Percentiles rank a stretch among this genome's conserved stretches.
phyloP scores from a whole-genome alignment of 2,113 vertebrate species.

The Neolamprologus falcicula region DNA sequence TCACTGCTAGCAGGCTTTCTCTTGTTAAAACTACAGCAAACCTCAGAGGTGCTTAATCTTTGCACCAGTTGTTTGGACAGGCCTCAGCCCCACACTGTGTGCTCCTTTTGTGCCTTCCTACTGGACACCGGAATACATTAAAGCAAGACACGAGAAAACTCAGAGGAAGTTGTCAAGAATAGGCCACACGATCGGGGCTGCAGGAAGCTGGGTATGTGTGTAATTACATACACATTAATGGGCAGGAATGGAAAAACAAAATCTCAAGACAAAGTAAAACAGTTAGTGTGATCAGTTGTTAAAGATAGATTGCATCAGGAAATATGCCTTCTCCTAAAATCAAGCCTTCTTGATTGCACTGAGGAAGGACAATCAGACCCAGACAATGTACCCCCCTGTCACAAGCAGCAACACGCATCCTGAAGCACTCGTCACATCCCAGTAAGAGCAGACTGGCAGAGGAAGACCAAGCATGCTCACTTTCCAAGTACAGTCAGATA shows the following conservation, averaged over 20 bases:
- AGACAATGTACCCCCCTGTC: conserved; percentile 35
- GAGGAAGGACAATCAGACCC: conserved; percentile 52
- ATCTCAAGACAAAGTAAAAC: conserved; percentile 6
- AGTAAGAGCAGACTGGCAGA: conserved; percentile 18
- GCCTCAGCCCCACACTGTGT: neutral
- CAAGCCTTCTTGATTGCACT: conserved; percentile 37
- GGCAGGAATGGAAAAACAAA: neutral
- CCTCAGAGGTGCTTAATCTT: conserved; percentile 33
- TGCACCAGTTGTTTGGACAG: conserved; percentile 28
- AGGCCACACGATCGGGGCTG: neutral
- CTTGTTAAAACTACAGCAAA: neutral
- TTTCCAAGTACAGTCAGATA: conserved; percentile 33
- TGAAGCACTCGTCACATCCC: conserved; percentile 19
- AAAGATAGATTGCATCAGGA: conserved; percentile 27
- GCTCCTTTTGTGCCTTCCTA: neutral
- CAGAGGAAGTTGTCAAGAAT: conserved; percentile 9
- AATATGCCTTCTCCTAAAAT: conserved; percentile 16
- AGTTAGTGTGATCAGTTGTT: neutral
- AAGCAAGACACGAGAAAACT: neutral
- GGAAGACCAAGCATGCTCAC: neutral
- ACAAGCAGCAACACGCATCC: neutral
- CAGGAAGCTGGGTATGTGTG: neutral
- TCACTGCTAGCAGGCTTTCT: neutral
- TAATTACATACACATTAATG: neutral
- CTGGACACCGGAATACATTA: neutral